These are phyloP conservation scores for Propithecus coquereli DNA, from an alignment of 2,113 vertebrate genomes.

Conservation along the genomic window DNA sequence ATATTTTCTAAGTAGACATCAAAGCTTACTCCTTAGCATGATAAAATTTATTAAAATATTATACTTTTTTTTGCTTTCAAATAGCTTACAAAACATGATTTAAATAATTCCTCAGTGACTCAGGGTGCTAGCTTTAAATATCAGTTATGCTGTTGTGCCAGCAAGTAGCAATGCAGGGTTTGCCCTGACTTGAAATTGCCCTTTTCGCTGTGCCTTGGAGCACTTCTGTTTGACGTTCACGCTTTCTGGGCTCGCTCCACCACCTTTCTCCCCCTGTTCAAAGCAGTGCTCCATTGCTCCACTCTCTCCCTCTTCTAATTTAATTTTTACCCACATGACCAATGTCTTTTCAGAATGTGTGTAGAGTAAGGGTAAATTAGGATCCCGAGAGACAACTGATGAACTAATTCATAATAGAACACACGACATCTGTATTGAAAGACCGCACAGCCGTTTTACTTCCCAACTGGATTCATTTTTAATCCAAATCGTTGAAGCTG, in stretches of 20 bases:
- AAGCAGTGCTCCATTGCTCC: rapidly evolving
- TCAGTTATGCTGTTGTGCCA: neutral
- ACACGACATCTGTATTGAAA: neutral
- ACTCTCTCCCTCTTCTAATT: neutral
- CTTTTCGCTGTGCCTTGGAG: rapidly evolving
- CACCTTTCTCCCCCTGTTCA: neutral
- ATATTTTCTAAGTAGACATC: neutral
- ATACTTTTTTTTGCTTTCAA: neutral
- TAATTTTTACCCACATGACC: neutral
- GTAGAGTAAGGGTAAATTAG: neutral
- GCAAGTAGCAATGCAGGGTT: rapidly evolving
- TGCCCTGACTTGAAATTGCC: rapidly evolving
- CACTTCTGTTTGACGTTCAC: neutral
- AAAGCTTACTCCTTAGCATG: neutral
- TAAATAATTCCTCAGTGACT: neutral
- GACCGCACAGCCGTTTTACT: neutral
- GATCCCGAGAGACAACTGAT: neutral
- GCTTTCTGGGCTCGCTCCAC: too few species aligned
- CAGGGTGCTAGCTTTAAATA: neutral
- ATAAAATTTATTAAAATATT: neutral
- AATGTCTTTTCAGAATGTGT: neutral
- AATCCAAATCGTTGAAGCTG: neutral
- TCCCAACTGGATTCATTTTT: neutral
- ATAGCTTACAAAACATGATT: neutral
- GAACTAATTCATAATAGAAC: neutral